Evolutionary conservation across 2,113 vertebrate species (phyloP).

Genomic region (Nymphicus hollandicus): DNA sequence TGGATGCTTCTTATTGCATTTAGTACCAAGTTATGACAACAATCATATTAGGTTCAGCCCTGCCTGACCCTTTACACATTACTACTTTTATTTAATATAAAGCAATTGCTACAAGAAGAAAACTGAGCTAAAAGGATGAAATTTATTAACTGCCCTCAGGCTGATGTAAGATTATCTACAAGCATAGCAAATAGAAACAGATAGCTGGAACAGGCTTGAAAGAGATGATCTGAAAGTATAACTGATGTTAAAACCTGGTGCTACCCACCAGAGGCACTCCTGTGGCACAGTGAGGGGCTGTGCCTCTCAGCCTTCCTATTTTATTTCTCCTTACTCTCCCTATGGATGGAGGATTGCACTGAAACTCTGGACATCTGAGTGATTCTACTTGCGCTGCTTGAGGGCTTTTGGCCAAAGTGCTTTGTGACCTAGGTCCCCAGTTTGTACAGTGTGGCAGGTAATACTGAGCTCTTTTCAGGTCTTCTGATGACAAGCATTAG

Average conservation of each 20-base stretch:
- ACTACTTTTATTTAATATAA: constrained; percentile 1
- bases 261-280: neutral
- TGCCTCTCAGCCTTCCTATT: neutral
- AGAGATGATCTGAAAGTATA: neutral
- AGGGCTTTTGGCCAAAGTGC: neutral
- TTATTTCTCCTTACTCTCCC: rapidly evolving
- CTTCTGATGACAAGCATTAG: neutral
- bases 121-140: neutral
- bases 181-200: neutral
- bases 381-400: neutral
- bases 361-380: rapidly evolving
- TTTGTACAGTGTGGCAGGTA: neutral
- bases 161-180: neutral
- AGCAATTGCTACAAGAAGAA: neutral
- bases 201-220: neutral
- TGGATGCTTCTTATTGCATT: neutral
- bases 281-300: rapidly evolving
- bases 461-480: neutral
- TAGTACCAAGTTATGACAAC: neutral
- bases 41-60: neutral
- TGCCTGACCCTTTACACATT: neutral
- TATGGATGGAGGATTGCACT: neutral
- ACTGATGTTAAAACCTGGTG: neutral
- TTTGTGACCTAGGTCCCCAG: rapidly evolving
- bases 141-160: neutral